Percentiles rank a stretch among this genome's conserved stretches.
These are phyloP conservation scores for Ophion slaviceki DNA, from an alignment of 2,888 invertebrate genomes.

Conservation along the genomic window DNA sequence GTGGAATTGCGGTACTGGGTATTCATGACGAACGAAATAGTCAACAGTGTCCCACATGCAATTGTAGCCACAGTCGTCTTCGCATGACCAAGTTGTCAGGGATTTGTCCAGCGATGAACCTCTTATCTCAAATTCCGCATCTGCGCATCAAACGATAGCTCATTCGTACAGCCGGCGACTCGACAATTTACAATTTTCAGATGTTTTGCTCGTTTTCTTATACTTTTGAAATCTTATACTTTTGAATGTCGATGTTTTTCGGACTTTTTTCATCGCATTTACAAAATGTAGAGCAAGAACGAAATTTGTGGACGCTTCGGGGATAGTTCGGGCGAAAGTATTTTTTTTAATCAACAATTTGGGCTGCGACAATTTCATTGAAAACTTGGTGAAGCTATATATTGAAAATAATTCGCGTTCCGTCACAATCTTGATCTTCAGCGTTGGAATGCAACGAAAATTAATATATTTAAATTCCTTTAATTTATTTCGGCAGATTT, in stretches of 20 bases:
- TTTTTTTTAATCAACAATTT: too few species aligned
- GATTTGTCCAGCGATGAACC: conserved; percentile 69
- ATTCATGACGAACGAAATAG: conserved; percentile 88
- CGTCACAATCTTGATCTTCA: too few species aligned
- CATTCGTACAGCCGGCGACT: not conserved
- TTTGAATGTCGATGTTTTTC: not conserved
- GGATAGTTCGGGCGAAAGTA: too few species aligned
- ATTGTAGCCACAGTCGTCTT: conserved; percentile 93
- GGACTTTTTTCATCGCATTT: not conserved
- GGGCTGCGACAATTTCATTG: too few species aligned
- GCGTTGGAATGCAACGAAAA: too few species aligned
- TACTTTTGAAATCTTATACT: not conserved
- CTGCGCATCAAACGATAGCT: conserved; percentile 68
- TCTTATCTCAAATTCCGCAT: conserved; percentile 74
- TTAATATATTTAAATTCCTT: too few species aligned
- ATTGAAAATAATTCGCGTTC: too few species aligned
- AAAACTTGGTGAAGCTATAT: too few species aligned
- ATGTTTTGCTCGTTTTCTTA: not conserved
- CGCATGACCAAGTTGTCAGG: conserved; percentile 91
- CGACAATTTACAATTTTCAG: not conserved
- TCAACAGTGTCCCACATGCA: conserved; percentile 97
- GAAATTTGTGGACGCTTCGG: too few species aligned
- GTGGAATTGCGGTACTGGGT: conserved; percentile 95
- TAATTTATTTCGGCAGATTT: too few species aligned
- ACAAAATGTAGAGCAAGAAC: too few species aligned